Percentiles rank a stretch among this genome's conserved stretches.
phyloP scores from a whole-genome alignment of 2,888 invertebrate species.

The Perdita meconis region DNA sequence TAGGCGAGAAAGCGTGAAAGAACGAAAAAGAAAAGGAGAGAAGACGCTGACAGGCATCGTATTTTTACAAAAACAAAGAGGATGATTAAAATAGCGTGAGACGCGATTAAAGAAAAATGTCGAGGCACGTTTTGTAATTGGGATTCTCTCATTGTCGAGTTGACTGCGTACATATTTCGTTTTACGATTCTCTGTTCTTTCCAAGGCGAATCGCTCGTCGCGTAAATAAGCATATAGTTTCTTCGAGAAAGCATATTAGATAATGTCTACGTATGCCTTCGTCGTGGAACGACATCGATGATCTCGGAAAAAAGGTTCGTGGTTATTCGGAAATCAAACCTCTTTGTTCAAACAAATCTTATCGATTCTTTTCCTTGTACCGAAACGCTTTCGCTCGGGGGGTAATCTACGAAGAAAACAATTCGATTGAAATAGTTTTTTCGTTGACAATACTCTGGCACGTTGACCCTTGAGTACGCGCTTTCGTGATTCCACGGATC shows the following conservation, averaged over 20 bases:
- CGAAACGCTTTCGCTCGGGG: conserved; percentile 10
- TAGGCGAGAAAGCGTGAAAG: conserved; percentile 41
- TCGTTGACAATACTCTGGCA: not conserved
- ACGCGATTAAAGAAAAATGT: conserved; percentile 8
- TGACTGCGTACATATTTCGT: conserved; percentile 9
- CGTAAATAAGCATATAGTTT: conserved; percentile 13
- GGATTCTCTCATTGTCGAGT: conserved; percentile 16
- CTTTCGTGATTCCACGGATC: not conserved
- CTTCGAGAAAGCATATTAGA: conserved; percentile 8
- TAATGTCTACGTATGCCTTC: not conserved
- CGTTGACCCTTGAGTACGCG: conserved; percentile 9
- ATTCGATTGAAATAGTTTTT: not conserved
- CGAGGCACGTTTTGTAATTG: not conserved
- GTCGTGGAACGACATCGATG: not conserved
- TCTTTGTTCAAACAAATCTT: conserved; percentile 14
- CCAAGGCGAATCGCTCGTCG: conserved; percentile 8
- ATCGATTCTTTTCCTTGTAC: conserved; percentile 7
- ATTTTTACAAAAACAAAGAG: conserved; percentile 59
- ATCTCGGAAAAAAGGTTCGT: not conserved
- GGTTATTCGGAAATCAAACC: conserved; percentile 6
- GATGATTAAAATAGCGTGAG: conserved; percentile 18
- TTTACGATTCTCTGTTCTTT: conserved; percentile 10
- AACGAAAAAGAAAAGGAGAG: conserved; percentile 32
- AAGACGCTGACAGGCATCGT: conserved; percentile 38
- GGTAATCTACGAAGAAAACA: conserved; percentile 2